Evolutionary conservation across 1,140 invertebrate species (phyloP).

Genomic region (Nomia melanderi): DNA sequence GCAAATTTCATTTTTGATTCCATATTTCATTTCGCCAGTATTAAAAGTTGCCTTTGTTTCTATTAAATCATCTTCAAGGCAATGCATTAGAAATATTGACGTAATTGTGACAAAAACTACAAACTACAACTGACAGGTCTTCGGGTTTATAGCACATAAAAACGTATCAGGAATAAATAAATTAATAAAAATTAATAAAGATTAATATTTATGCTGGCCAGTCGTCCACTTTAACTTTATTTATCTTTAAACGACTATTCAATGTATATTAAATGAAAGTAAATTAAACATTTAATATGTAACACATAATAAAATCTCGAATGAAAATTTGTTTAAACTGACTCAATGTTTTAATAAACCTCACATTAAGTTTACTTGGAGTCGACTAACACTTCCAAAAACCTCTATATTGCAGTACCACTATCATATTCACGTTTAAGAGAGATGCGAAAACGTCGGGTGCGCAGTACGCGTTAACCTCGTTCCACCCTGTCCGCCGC

Average conservation of each 20-base stretch:
- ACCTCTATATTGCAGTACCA: neutral
- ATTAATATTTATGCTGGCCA: neutral
- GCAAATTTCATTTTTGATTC: neutral
- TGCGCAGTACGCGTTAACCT: slow-evolving; percentile 45
- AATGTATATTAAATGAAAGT: too few relatives aligned
- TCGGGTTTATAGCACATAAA: too few relatives aligned
- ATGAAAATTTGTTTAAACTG: too few relatives aligned
- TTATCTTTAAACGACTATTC: too few relatives aligned
- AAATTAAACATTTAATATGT: too few relatives aligned
- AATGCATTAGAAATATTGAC: too few relatives aligned
- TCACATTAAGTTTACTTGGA: neutral
- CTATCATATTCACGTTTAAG: too few relatives aligned
- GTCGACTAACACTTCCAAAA: neutral
- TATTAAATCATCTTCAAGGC: too few relatives aligned
- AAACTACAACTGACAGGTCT: too few relatives aligned
- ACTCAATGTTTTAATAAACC: neutral
- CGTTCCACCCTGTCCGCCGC: slow-evolving; percentile 32
- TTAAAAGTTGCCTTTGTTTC: neutral
- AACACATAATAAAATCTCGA: too few relatives aligned
- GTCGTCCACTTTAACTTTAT: neutral
- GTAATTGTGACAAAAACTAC: too few relatives aligned
- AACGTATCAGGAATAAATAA: too few relatives aligned
- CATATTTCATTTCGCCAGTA: neutral
- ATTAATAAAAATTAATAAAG: neutral
- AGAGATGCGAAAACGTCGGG: slow-evolving; percentile 13